phyloP scores from a whole-genome alignment of 64 coral and sea anemone genomes.

The Stichodactyla helianthus region DNA sequence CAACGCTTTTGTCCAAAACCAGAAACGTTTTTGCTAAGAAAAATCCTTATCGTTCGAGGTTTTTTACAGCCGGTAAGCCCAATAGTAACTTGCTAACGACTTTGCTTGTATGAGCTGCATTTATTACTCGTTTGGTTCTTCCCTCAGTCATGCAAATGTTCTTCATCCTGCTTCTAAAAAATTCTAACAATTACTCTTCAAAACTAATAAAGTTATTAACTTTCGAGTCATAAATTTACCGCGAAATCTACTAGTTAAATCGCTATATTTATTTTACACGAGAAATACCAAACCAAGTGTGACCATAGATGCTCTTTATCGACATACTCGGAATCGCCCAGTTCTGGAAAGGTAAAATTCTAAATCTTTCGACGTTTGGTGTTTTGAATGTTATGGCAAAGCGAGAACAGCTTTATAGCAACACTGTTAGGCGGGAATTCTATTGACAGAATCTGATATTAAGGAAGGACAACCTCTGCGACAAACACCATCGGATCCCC shows the following conservation, averaged over 20 bases:
- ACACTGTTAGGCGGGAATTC: background rate
- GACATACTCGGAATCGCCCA: background rate
- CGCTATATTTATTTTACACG: too few relatives aligned
- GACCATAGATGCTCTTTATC: background rate
- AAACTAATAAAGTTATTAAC: background rate
- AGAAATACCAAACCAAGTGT: too few relatives aligned
- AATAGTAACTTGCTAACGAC: background rate
- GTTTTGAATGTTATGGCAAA: background rate
- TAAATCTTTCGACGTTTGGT: background rate
- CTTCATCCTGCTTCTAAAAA: background rate
- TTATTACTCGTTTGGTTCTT: background rate
- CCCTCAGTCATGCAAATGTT: background rate
- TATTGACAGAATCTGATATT: background rate
- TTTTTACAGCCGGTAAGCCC: background rate
- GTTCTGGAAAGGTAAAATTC: background rate
- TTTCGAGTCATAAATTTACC: too few relatives aligned
- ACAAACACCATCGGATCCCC: background rate
- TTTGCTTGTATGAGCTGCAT: background rate
- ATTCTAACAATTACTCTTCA: background rate
- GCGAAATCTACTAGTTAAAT: too few relatives aligned
- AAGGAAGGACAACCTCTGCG: background rate
- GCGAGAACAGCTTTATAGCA: background rate
- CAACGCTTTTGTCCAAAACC: background rate
- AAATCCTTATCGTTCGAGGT: background rate
- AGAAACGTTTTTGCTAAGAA: background rate